phyloP scores from a whole-genome alignment of 2,888 invertebrate genomes.

The Rhamphomyia laevipes region DNA sequence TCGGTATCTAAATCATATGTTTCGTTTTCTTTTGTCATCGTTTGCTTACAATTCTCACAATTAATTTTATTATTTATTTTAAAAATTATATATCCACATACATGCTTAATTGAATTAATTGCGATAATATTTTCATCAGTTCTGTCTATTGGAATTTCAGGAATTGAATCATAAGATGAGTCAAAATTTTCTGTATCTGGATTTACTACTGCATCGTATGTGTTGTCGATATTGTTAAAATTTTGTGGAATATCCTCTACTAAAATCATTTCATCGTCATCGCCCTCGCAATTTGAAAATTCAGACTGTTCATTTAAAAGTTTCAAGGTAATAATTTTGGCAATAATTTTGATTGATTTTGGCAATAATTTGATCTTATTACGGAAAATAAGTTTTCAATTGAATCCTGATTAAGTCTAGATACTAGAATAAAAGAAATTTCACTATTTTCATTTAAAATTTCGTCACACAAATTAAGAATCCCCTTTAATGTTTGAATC shows the following conservation, averaged over 20 bases:
- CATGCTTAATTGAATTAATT: neutral
- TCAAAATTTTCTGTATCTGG: neutral
- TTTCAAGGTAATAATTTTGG: neutral
- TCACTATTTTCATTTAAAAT: conserved; percentile 1
- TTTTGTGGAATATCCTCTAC: neutral
- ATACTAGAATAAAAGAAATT: neutral
- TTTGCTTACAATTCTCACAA: neutral
- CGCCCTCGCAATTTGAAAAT: neutral
- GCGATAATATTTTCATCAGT: neutral
- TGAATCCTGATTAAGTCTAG: conserved; percentile 1
- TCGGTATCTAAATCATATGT: neutral
- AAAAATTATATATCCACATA: neutral
- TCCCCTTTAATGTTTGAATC: neutral
- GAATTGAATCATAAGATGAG: neutral
- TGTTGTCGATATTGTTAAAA: neutral
- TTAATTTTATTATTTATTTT: neutral
- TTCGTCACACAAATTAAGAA: neutral
- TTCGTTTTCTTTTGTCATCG: neutral
- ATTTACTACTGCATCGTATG: neutral
- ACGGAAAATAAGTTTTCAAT: conserved; percentile 1
- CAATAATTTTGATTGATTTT: neutral
- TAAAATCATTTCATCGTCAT: neutral
- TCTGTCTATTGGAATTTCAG: neutral
- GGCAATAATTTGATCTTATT: conserved; percentile 3
- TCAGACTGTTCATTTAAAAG: neutral